Percentiles rank a stretch among this genome's conserved stretches.
phyloP scores from a whole-genome alignment of 2,888 invertebrate genomes.

The Tupiocoris notatus region DNA sequence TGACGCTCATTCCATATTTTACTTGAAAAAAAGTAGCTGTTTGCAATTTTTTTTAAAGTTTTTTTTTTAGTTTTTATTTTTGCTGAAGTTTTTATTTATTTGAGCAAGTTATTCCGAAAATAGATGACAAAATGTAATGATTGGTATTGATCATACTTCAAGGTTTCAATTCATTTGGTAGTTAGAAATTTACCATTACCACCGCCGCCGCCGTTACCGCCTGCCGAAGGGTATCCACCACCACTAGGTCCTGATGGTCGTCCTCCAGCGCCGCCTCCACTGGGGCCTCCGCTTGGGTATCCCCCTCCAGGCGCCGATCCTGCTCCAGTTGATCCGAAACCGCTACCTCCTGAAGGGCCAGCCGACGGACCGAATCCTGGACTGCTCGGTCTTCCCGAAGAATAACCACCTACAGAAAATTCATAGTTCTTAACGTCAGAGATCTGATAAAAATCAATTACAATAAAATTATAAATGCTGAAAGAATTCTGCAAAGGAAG shows the following conservation, averaged over 20 bases:
- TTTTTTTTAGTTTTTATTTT: too few species aligned
- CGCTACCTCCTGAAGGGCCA: constrained; percentile 8
- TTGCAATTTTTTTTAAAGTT: too few species aligned
- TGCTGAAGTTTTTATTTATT: too few species aligned
- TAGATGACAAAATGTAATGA: too few species aligned
- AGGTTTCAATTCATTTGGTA: too few species aligned
- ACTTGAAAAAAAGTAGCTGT: too few species aligned
- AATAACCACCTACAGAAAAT: constrained; percentile 44
- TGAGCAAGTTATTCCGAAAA: too few species aligned
- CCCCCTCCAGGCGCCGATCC: constrained; percentile 31
- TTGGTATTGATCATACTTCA: too few species aligned
- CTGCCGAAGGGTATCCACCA: constrained; percentile 43
- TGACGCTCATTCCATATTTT: too few species aligned
- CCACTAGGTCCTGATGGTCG: constrained; percentile 36
- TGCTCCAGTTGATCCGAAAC: constrained; percentile 25
- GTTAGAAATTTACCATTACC: constrained; percentile 36
- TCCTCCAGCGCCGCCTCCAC: constrained; percentile 44
- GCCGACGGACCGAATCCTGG: constrained; percentile 13
- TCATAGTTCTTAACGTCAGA: neutral
- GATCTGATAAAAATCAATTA: neutral
- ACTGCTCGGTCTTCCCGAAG: constrained; percentile 39
- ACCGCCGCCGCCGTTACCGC: constrained; percentile 34
- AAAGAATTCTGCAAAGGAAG: neutral
- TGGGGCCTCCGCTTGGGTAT: constrained; percentile 39
- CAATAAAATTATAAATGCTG: neutral